A percentile compares a stretch with the other conserved stretches of the same genome.
Evolutionary conservation across 2,113 vertebrate species (phyloP).

Genomic region (Neopipo cinnamomea): DNA sequence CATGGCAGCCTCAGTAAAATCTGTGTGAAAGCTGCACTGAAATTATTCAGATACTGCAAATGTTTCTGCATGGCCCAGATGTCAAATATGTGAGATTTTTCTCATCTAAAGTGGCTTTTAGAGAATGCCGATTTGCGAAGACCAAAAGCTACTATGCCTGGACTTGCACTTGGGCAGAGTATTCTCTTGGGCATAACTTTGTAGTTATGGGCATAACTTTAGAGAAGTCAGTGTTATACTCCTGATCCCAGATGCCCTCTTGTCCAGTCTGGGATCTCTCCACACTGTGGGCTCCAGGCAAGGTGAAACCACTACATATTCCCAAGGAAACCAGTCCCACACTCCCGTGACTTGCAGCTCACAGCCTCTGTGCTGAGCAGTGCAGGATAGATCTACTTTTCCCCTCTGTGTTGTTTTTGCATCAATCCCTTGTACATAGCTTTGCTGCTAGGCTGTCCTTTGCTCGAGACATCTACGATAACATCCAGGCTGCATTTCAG

Average conservation of each 20-base stretch:
- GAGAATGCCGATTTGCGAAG: background rate
- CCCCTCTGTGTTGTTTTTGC: accelerated
- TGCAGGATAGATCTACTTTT: background rate
- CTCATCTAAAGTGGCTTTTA: background rate
- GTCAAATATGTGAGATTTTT: background rate
- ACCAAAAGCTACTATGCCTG: background rate
- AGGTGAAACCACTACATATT: background rate
- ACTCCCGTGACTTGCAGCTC: background rate
- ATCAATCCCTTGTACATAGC: too few relatives aligned
- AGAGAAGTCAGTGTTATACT: background rate
- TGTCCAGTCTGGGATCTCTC: background rate
- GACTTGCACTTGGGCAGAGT: background rate
- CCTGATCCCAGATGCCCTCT: background rate
- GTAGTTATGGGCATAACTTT: background rate
- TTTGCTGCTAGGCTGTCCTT: background rate
- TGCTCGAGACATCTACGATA: background rate
- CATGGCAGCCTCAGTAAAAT: background rate
- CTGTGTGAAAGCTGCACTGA: background rate
- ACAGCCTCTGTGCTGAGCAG: background rate
- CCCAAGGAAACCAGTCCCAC: too few relatives aligned
- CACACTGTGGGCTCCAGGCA: accelerated
- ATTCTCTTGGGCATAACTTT: too few relatives aligned
- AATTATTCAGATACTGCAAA: background rate
- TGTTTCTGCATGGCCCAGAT: background rate
- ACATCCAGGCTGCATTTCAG: background rate